Evolutionary conservation across 2,113 vertebrate species (phyloP).

Genomic region (Coptodon rendalli): DNA sequence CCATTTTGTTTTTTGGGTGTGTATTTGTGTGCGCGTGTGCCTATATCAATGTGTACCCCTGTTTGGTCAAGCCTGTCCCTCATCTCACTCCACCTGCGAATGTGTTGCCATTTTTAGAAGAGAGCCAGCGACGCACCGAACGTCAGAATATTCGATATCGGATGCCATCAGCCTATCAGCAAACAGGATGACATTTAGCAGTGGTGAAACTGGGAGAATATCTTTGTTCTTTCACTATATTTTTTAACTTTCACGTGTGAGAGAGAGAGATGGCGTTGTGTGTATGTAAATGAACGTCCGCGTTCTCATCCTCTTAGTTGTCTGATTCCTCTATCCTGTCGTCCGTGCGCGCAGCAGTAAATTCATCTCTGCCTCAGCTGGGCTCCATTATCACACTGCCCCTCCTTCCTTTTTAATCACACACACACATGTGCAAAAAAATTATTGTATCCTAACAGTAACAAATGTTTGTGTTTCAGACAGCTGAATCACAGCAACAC

Average conservation of each 20-base stretch:
- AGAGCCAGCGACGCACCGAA: background rate
- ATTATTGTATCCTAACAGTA: background rate
- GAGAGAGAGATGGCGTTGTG: background rate
- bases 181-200: background rate
- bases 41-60: background rate
- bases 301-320: slow-evolving; percentile 10
- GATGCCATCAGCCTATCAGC: background rate
- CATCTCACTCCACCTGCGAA: background rate
- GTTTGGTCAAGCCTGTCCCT: background rate
- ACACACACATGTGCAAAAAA: background rate
- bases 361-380: slow-evolving; percentile 1
- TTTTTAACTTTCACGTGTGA: background rate
- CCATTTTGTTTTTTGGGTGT: slow-evolving; percentile 22
- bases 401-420: slow-evolving; percentile 7
- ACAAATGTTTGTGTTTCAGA: background rate
- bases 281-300: background rate
- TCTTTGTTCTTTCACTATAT: background rate
- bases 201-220: background rate
- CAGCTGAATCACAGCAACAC: background rate
- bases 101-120: slow-evolving; percentile 3
- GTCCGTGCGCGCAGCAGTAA: background rate
- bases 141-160: background rate
- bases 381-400: background rate
- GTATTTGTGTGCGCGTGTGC: background rate
- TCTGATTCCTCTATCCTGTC: background rate